Conservation (phyloP, 2,113 vertebrate genomes). For the Formicarius rufipectus region DNA sequence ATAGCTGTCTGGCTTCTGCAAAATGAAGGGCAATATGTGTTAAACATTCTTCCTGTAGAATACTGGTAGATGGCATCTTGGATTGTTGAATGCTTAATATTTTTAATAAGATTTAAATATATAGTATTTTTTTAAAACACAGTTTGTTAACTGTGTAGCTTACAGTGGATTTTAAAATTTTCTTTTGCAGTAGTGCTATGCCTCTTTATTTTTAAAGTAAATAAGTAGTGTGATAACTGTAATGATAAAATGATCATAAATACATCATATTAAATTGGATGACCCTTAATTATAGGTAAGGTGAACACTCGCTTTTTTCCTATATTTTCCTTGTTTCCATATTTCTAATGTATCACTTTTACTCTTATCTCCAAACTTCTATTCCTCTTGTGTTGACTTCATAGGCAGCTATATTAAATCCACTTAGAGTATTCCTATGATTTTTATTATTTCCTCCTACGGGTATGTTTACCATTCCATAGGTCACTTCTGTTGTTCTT, state of each 20-base stretch:
- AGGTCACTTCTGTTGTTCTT: background rate
- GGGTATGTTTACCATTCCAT: background rate
- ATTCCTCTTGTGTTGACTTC: background rate
- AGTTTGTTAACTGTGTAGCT: background rate
- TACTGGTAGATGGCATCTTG: background rate
- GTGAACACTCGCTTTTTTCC: background rate
- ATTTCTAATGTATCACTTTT: background rate
- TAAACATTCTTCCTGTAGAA: background rate
- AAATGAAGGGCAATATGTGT: background rate
- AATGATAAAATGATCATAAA: background rate
- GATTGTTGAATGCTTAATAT: background rate
- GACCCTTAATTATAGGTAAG: background rate
- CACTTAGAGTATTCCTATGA: background rate
- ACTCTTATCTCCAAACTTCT: background rate
- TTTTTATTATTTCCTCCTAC: background rate
- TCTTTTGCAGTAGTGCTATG: background rate
- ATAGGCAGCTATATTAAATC: background rate
- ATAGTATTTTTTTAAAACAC: background rate
- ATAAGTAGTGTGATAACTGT: background rate
- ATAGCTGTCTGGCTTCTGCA: background rate
- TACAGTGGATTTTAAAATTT: background rate
- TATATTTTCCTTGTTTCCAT: background rate
- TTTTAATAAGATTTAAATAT: background rate
- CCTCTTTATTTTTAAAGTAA: background rate
- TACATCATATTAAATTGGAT: background rate